Conservation (phyloP, 2,888 invertebrate species). For the Machimus atricapillus region DNA sequence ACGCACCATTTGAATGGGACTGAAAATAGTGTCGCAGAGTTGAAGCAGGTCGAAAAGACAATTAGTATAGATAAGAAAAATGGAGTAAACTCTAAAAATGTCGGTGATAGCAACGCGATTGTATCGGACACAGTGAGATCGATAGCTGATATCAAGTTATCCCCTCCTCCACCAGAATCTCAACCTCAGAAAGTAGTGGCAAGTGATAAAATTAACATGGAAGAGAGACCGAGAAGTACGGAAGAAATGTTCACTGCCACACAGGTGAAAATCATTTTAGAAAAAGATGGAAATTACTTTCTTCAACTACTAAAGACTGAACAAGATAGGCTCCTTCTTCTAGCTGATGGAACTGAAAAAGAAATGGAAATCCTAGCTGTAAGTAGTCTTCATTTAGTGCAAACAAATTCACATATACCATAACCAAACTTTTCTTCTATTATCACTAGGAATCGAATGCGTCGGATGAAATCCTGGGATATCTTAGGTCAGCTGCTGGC, state of each 20-base stretch:
- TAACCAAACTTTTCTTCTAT: constrained; percentile 38
- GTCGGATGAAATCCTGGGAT: constrained; percentile 82
- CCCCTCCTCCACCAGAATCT: not conserved
- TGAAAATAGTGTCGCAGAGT: not conserved
- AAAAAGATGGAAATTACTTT: constrained; percentile 81
- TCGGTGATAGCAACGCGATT: not conserved
- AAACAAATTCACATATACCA: not conserved
- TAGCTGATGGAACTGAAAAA: constrained; percentile 74
- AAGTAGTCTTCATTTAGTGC: not conserved
- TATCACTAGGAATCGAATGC: constrained; percentile 63
- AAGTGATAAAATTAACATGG: not conserved
- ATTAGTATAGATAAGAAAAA: not conserved
- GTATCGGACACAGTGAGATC: constrained; percentile 1
- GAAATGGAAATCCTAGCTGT: constrained; percentile 67
- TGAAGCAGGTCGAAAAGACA: not conserved
- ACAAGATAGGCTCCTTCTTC: constrained; percentile 71
- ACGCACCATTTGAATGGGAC: not conserved
- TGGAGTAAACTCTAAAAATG: not conserved
- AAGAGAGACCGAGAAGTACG: not conserved
- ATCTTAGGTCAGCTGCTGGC: constrained; percentile 86
- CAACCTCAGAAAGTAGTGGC: not conserved
- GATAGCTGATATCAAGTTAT: not conserved
- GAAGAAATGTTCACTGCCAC: not conserved
- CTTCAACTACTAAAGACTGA: constrained; percentile 76
- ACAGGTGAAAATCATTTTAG: constrained; percentile 53